Conservation (phyloP, 2,888 invertebrate genomes). For the Choristoneura rosaceana region DNA sequence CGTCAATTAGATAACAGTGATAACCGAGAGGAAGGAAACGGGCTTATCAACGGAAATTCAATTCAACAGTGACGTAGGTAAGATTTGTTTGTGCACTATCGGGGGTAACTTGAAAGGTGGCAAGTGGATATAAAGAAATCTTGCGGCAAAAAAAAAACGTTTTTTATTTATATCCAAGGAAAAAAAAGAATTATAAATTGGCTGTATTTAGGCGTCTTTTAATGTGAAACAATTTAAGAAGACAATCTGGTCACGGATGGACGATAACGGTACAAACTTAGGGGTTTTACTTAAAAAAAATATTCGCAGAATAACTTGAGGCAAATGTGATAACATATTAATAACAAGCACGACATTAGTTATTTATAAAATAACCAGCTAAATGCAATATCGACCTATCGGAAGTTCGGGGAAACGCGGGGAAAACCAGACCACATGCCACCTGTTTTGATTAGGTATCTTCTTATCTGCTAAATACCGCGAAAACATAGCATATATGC, state of each 20-base stretch:
- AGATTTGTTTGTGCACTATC: constrained; percentile 24
- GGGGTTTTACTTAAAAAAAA: too few relatives aligned
- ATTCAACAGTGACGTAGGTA: constrained; percentile 45
- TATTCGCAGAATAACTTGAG: too few relatives aligned
- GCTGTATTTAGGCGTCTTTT: too few relatives aligned
- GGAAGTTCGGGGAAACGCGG: constrained; percentile 11
- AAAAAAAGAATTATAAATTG: too few relatives aligned
- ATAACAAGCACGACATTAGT: not conserved
- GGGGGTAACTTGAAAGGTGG: not conserved
- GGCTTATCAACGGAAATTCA: constrained; percentile 71
- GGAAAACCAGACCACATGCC: constrained; percentile 19
- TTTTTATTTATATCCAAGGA: too few relatives aligned
- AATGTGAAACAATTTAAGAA: too few relatives aligned
- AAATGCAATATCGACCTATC: not conserved
- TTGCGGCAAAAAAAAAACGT: not conserved
- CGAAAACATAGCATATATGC: constrained; percentile 16
- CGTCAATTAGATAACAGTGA: constrained; percentile 39
- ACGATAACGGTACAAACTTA: too few relatives aligned
- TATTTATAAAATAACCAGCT: not conserved
- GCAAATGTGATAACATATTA: not conserved
- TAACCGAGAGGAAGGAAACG: constrained; percentile 71
- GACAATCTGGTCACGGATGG: too few relatives aligned
- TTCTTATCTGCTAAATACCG: constrained; percentile 13
- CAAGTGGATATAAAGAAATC: not conserved
- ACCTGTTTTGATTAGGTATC: constrained; percentile 13